Percentiles rank a stretch among this genome's conserved stretches.
These are phyloP conservation scores for Aldabrachelys gigantea DNA, from an alignment of 2,113 vertebrate species.

Conservation along the genomic window DNA sequence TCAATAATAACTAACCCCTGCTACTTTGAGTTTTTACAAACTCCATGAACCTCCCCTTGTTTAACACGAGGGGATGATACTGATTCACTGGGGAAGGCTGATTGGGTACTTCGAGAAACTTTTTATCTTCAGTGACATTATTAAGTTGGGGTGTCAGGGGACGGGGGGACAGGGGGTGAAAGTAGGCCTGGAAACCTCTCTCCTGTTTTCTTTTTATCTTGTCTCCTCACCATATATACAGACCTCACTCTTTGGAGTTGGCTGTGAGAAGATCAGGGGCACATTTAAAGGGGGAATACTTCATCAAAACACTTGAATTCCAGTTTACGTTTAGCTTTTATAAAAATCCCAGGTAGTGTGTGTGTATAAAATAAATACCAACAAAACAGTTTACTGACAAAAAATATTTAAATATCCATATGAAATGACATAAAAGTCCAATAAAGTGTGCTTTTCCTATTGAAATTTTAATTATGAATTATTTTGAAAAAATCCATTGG, in stretches of 20 bases:
- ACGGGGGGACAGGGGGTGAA: neutral
- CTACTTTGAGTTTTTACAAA: constrained; percentile 10
- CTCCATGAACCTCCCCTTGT: neutral
- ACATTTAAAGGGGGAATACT: neutral
- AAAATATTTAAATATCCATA: constrained; percentile 35
- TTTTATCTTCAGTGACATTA: neutral
- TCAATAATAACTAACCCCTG: constrained; percentile 48
- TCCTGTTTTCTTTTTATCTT: neutral
- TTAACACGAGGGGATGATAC: neutral
- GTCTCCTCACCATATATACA: neutral
- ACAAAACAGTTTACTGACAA: neutral
- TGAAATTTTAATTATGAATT: neutral
- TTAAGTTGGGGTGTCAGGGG: neutral
- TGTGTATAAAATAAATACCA: neutral
- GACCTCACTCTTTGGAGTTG: neutral
- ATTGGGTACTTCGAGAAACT: neutral
- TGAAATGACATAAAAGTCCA: neutral
- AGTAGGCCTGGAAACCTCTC: neutral
- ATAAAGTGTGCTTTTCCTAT: neutral
- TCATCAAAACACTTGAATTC: neutral
- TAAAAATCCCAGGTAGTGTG: neutral
- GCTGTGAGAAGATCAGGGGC: neutral
- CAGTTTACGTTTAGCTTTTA: neutral
- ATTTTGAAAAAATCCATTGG: neutral
- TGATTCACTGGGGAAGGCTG: neutral